phyloP scores from a whole-genome alignment of 2,888 invertebrate species.

The Aromia moschata region DNA sequence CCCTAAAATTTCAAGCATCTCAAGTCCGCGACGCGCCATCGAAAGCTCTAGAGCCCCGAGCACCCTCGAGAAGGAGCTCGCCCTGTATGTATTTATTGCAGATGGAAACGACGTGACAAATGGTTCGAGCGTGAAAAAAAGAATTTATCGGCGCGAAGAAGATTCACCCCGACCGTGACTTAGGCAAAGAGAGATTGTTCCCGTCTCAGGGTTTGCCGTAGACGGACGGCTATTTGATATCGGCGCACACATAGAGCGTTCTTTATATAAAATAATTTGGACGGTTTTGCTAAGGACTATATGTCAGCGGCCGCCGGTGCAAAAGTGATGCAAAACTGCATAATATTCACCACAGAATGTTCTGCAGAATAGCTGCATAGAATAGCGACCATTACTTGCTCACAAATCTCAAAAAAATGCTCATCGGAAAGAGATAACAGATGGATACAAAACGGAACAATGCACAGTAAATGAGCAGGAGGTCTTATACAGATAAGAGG shows the following conservation, averaged over 20 bases:
- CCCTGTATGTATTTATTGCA: slow-evolving; percentile 18
- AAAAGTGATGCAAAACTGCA: no score
- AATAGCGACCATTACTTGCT: no score
- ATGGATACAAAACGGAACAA: no score
- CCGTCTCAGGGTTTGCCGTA: slow-evolving; percentile 1
- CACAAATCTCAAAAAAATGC: no score
- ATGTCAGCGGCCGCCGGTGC: no score
- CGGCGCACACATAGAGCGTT: not conserved
- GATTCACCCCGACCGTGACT: slow-evolving; percentile 42
- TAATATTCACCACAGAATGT: no score
- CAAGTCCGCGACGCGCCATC: not conserved
- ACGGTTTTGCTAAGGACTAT: no score
- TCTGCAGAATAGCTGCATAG: no score
- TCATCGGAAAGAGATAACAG: no score
- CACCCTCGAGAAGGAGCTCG: not conserved
- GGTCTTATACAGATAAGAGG: no score
- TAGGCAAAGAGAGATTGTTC: slow-evolving; percentile 18
- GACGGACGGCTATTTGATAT: not conserved
- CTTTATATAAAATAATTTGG: not conserved
- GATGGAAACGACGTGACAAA: slow-evolving; percentile 23
- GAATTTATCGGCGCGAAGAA: slow-evolving; percentile 27
- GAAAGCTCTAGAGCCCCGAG: not conserved
- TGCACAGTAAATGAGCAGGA: no score
- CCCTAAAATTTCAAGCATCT: not conserved
- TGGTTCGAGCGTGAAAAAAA: slow-evolving; percentile 17